A percentile compares a stretch with the other conserved stretches of the same genome.
Evolutionary conservation across 64 coral and sea anemone species (phyloP).

Genomic region (Montipora capricornis): DNA sequence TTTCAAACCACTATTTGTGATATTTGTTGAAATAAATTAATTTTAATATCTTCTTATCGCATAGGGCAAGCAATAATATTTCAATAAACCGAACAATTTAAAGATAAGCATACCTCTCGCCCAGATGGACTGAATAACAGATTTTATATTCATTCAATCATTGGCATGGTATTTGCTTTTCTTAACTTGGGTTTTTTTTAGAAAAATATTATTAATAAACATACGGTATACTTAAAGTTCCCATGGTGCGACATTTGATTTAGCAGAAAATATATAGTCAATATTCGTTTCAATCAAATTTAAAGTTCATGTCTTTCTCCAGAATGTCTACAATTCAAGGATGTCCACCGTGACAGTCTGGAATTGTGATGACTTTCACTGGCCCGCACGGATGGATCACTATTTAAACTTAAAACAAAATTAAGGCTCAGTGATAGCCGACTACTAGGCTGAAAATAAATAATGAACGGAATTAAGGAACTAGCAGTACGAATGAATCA

Average conservation of each 20-base stretch:
- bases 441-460: too few relatives aligned
- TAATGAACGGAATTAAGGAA: too few relatives aligned
- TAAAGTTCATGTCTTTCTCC: neutral
- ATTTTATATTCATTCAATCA: neutral
- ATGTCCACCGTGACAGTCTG: too few relatives aligned
- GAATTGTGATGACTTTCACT: too few relatives aligned
- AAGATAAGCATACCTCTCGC: neutral
- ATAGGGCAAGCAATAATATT: neutral
- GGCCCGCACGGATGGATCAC: too few relatives aligned
- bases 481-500: neutral
- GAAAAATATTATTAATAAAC: neutral
- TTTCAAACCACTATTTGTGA: neutral
- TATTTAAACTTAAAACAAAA: neutral
- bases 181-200: neutral
- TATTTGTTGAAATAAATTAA: neutral
- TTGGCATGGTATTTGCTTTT: neutral
- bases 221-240: neutral
- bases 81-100: neutral
- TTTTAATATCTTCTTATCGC: neutral
- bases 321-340: too few relatives aligned
- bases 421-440: neutral
- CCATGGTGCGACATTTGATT: neutral
- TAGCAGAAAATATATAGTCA: neutral
- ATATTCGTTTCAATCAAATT: constrained; percentile 10
- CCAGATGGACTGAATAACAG: neutral